These are phyloP conservation scores for Sebastes dallii DNA, from an alignment of 2,797 vertebrate genomes.

Conservation along the genomic window DNA sequence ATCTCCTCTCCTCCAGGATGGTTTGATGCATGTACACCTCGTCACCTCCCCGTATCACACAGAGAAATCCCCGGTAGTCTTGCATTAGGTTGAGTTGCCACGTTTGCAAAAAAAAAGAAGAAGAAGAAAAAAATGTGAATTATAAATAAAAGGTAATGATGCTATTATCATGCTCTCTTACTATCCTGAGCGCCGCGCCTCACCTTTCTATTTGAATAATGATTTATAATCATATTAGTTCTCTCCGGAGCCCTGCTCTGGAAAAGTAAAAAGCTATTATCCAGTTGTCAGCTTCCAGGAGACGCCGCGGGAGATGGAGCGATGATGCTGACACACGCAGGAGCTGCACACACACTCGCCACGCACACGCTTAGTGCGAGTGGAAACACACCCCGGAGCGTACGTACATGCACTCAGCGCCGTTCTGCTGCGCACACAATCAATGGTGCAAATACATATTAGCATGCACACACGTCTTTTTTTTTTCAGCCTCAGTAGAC, in stretches of 20 bases:
- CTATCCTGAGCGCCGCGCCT: conserved; percentile 83
- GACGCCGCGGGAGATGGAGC: conserved; percentile 84
- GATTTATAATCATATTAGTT: conserved; percentile 96
- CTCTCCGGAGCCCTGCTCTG: conserved; percentile 89
- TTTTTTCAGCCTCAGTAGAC: conserved; percentile 76
- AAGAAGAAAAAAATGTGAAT: conserved; percentile 72
- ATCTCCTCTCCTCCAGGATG: conserved; percentile 26
- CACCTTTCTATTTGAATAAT: conserved; percentile 97
- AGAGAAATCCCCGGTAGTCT: conserved; percentile 60
- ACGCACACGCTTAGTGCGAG: not conserved
- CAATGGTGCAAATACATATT: conserved; percentile 33
- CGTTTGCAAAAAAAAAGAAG: conserved; percentile 80
- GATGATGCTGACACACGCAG: conserved; percentile 81
- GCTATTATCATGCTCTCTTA: conserved; percentile 91
- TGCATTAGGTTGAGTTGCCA: conserved; percentile 77
- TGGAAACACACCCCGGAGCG: conserved; percentile 24
- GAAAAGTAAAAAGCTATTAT: conserved; percentile 98
- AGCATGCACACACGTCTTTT: conserved; percentile 1
- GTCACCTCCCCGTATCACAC: conserved; percentile 1
- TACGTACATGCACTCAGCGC: conserved; percentile 25
- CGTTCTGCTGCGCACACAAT: conserved; percentile 35
- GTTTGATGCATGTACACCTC: conserved; percentile 42
- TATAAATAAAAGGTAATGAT: conserved; percentile 90
- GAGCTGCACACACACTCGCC: conserved; percentile 33
- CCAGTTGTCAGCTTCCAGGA: conserved; percentile 90